Evolutionary conservation across 2,888 invertebrate genomes (phyloP), one percentile per base, ranked within the genome.

Genomic region (Aphidius colemani): DNA sequence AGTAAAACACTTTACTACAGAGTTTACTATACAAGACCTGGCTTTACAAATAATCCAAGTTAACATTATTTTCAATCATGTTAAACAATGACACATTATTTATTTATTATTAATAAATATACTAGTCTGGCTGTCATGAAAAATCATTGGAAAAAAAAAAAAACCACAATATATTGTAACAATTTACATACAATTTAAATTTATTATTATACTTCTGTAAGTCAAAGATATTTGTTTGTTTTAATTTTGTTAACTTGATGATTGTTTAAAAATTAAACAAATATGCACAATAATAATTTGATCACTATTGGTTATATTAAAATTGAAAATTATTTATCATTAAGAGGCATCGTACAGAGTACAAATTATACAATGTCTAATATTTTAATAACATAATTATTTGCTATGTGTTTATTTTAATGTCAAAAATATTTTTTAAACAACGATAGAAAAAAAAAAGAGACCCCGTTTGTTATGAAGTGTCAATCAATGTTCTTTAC

Each of bases 1-100:
- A 97, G 97, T 73, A 99, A 99, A 89, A 97, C 96, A 53, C 88
- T 99, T 61, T 99, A 98, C 84, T 99, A 99, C 84, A 90, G 98
- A 84, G 97, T 99, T 59, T 99, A 97, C 83, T 99, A 99, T 82
- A 97, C 95, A 59, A 91, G 93, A 74, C 78, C 79, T 7, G 76
- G 73, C 61, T 74, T 72, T 46, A 66, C 69, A 60, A 68, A 84
- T 66, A 67, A 71, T 58, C 66, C 64, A 18, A 46, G 57, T 51
- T 64, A 64, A 64, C 56, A 40, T 49, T 51, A 18, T 55, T 56
- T 18, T 51, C 45, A n/a, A 9, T 51, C 39, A 59, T 18, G 18
- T 49, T 51, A 40, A 48, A 46, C 45, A 49, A 39, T 43, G 51
- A 48, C 43, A 57, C 57, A 7, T 30, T 46, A 67, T 53, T 66